Evolutionary conservation across 2,797 vertebrate species (phyloP), one percentile per base, ranked within the genome.

Genomic region (Leptoclinus maculatus): DNA sequence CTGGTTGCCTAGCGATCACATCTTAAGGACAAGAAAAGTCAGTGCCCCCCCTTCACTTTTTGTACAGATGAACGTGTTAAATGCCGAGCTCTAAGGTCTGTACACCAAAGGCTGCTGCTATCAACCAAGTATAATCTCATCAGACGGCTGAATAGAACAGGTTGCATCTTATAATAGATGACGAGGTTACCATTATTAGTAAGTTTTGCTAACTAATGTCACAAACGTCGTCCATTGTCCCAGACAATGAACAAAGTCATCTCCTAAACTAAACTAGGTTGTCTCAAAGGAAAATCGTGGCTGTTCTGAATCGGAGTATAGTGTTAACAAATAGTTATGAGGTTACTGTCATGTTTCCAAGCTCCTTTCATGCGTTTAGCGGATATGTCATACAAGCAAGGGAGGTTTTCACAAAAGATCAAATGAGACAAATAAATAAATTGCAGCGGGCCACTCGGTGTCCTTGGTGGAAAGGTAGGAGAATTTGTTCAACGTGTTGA

Each of bases 401-500:
- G 5, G 2, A 2, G 19, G 4, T 39, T 56, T 47, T 27, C 8
- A 19, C 23, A 49, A 77, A 51, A 19, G 2, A 73, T 71, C 1
- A 63, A 60, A 76, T 43, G 41, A 56, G n/a, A 80, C 14, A 73
- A 59, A 64, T 36, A 7, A 45, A 41, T 12, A 43, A 66, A 73
- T 54, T 45, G 16, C 45, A 12, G 10, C 0, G 3, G 1, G n/a
- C 7, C 27, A 34, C 34, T 45, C 27, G 32, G 51, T n/a, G 60
- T 69, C 59, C 45, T 63, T 59, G 21, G 47, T 63, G 23, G 14
- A 75, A 69, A 74, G 23, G n/a, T 6, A 39, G 5, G n/a, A 27
- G 12, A 72, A 57, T 58, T 66, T 76, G 51, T 75, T 82, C 51
- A 68, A 66, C 64, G 63, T 34, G 29, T 79, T 77, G 53, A 75